These are phyloP conservation scores for Nomada hirtipes DNA, from an alignment of 2,888 invertebrate genomes.

Conservation along the genomic window DNA sequence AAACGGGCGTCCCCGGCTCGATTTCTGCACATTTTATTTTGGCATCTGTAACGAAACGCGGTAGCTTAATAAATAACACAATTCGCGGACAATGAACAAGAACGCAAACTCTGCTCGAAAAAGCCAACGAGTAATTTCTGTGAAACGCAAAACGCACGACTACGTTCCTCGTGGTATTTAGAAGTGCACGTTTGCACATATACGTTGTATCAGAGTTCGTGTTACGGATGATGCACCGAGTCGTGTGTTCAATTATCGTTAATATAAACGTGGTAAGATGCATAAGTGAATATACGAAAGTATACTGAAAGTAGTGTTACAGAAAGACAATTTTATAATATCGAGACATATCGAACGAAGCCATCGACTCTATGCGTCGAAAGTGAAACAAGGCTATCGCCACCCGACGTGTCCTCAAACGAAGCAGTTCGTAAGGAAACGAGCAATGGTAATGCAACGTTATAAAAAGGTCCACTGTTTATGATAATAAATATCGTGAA, in stretches of 20 bases:
- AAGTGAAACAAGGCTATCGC: constrained; percentile 14
- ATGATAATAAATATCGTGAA: background rate
- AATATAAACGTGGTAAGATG: background rate
- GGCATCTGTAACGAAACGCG: constrained; percentile 60
- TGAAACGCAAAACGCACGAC: constrained; percentile 4
- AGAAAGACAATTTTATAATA: constrained; percentile 11
- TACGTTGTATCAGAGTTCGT: constrained; percentile 31
- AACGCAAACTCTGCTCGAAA: background rate
- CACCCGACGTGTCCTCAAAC: constrained; percentile 4
- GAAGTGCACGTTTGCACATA: constrained; percentile 19
- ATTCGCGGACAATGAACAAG: constrained; percentile 26
- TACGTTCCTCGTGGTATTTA: constrained; percentile 44
- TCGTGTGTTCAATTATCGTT: constrained; percentile 33
- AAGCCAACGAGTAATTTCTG: background rate
- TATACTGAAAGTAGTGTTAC: constrained; percentile 19
- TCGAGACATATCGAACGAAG: constrained; percentile 48
- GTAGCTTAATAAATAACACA: constrained; percentile 38
- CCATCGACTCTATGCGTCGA: constrained; percentile 36
- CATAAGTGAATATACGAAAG: background rate
- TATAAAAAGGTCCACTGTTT: background rate
- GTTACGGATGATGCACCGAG: constrained; percentile 36
- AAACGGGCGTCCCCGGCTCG: constrained; percentile 6
- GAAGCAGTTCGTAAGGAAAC: background rate
- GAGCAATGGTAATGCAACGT: background rate
- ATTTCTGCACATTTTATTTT: constrained; percentile 69